Base-by-base conservation (phyloP, 1,140 invertebrate genomes). In the Amyelois transitella region DNA sequence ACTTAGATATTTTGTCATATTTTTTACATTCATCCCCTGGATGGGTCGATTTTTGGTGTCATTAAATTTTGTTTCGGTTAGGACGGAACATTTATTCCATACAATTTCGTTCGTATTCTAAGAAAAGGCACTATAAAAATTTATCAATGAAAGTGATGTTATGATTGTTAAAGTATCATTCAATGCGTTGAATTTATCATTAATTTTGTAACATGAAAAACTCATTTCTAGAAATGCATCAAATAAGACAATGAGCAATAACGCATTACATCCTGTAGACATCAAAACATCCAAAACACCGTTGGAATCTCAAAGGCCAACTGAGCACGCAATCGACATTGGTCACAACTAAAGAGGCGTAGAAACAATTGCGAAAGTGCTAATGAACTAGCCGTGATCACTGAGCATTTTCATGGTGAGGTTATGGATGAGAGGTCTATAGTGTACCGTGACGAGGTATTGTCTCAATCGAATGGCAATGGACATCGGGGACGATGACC, bases 391-490 rank as follows among this genome's bases (percentile, higher is more conserved):
- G 48, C 43, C 49, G 64, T 62, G 61, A 64, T 69, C 58, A 68
- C 59, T 62, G 51, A 61, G 67, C 62, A 68, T 71, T 65, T 73
- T 74, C 67, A 76, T 65, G 73, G 71, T 72, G 19, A 55, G 55
- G 55, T 73, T 76, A 73, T 75, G 70, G 66, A 75, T 53, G 68
- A 67, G 54, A 55, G 66, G 67, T 63, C 56, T 51, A 71, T 54
- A 63, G 64, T 60, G 44, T 60, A 69, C 67, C 80, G 72, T 83
- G 72, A 77, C 75, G 66, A 64, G 55, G 68, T 64, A 82, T 83
- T 81, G 81, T 82, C 71, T 81, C 77, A 82, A 85, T 86, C 75
- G 72, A 77, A 81, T 60, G 66, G 64, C 75, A 75, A 75, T 77
- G 82, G 77, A 68, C 75, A 84, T 75, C 51, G 70, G 60, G 83